Evolutionary conservation across 2,113 vertebrate genomes (phyloP).

Genomic region (Misgurnus anguillicaudatus): DNA sequence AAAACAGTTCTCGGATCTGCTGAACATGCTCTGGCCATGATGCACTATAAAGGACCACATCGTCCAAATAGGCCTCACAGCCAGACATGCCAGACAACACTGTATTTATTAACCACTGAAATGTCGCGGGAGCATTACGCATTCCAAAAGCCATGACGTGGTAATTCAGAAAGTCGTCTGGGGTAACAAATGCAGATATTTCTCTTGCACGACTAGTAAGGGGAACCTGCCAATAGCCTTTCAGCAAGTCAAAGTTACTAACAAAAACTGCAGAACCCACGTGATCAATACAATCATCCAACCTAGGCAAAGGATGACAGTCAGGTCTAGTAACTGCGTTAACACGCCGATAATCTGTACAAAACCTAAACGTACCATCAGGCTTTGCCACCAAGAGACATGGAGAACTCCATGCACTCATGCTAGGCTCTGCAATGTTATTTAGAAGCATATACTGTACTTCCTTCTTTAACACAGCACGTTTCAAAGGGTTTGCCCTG

Average conservation of each 20-base stretch:
- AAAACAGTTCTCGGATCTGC: too few species aligned
- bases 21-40: background rate
- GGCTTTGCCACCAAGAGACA: background rate
- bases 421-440: background rate
- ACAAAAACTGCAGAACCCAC: background rate
- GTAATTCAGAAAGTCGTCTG: background rate
- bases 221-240: background rate
- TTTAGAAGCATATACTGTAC: constrained; percentile 31
- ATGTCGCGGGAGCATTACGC: background rate
- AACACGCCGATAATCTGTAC: background rate
- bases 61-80: background rate
- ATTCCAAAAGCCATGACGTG: background rate
- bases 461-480: background rate
- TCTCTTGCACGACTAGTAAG: background rate
- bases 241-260: background rate
- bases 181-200: background rate
- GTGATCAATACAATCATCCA: background rate
- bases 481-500: constrained; percentile 3
- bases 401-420: background rate
- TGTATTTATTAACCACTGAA: background rate
- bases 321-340: background rate
- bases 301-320: background rate
- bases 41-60: background rate
- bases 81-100: background rate
- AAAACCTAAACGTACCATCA: background rate